Base-by-base conservation (phyloP, 2,113 vertebrate species). In the Hydrolagus affinis region DNA sequence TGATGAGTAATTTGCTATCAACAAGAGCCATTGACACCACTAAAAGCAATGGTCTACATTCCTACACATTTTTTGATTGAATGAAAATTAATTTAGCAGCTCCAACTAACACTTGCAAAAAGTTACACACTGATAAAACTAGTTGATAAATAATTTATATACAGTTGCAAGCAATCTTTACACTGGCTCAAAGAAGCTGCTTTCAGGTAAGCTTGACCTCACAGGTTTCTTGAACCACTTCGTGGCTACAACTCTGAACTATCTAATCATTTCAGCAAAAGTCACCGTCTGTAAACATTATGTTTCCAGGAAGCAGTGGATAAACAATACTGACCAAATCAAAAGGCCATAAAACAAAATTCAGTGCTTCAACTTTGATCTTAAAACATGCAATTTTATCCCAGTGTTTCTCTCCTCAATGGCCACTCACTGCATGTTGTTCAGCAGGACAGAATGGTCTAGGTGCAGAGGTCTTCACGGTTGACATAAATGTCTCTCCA, bases 141-240 rank as follows among this genome's bases (percentile, higher is more conserved):
- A 93, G 89, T 90, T 90, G 92, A 94, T 94, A 94, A 93, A 90
- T 93, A 89, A 91, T 93, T 92, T 97, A 97, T 97, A 90, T 97
- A 97, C 95, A 97, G 92, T 96, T 95, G 94, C 91, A 96, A 83
- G 60, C 95, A 96, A 95, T 96, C 94, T 96, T 95, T 94, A 96
- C 95, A 97, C 91, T 90, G 92, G 94, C 93, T 89, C 91, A 90
- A 89, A 88, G 91, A 90, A 88, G 91, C 92, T 91, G 91, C 86
- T 87, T 87, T 89, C 87, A 87, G 86, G 32, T 80, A 60, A 85
- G 44, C 19, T 88, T 89, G 87, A 89, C 90, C 91, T 92, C 93
- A 92, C 90, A 92, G 90, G 87, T 89, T 17, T 92, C 91, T 92
- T 0, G 90, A 93, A 91, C 90, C 89, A 89, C 91, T 88, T 89